phyloP scores from a whole-genome alignment of 1,140 invertebrate genomes.

The Hycleus cichorii region DNA sequence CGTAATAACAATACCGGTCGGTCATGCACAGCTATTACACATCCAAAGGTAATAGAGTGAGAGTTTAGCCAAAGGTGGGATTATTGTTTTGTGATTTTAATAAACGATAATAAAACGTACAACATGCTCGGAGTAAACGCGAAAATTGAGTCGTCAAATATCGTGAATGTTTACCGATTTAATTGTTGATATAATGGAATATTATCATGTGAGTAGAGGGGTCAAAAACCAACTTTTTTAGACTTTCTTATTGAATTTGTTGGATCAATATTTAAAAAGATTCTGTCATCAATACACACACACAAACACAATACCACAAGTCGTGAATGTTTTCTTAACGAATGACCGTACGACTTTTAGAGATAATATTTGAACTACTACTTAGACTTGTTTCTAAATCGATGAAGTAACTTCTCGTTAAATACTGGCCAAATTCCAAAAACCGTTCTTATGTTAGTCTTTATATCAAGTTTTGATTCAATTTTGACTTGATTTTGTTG shows the following conservation, averaged over 20 bases:
- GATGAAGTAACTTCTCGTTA: background rate
- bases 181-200: no score
- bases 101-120: no score
- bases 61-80: no score
- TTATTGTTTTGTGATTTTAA: no score
- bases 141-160: slow-evolving; percentile 11
- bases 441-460: no score
- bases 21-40: no score
- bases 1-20: no score
- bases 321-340: slow-evolving; percentile 5
- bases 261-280: slow-evolving; percentile 7
- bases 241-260: background rate
- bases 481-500: no score
- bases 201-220: background rate
- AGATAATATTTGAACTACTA: slow-evolving; percentile 10
- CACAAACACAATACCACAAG: background rate
- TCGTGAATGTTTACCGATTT: background rate
- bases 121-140: background rate
- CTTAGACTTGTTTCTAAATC: slow-evolving; percentile 10
- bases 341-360: slow-evolving; percentile 10
- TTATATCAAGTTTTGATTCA: no score
- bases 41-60: no score
- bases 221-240: background rate
- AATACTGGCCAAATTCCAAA: no score
- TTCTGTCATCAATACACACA: slow-evolving; percentile 4